Percentiles rank a stretch among this genome's conserved stretches.
Evolutionary conservation across 2,797 vertebrate species (phyloP).

Genomic region (Oreortyx pictus): DNA sequence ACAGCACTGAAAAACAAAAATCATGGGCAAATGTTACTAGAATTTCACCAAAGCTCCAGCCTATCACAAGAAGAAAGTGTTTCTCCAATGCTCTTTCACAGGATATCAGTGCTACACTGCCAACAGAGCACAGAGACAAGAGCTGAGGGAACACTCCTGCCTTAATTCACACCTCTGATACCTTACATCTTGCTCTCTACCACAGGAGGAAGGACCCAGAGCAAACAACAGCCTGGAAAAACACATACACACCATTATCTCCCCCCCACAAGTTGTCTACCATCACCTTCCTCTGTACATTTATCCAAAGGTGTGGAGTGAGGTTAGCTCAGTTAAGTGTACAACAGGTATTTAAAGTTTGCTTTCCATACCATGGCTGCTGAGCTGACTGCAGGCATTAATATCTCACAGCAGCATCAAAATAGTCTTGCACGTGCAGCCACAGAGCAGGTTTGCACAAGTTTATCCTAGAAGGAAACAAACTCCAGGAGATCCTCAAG

Average conservation of each 20-base stretch:
- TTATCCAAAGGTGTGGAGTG: neutral
- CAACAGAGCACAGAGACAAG: neutral
- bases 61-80: neutral
- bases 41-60: neutral
- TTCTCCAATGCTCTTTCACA: neutral
- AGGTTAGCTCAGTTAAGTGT: neutral
- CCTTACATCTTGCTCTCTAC: neutral
- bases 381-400: neutral
- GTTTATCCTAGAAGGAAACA: neutral
- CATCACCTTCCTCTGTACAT: neutral
- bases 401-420: neutral
- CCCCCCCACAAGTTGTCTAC: neutral
- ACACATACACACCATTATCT: too few relatives aligned
- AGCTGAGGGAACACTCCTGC: neutral
- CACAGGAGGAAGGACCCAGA: neutral
- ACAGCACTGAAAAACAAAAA: neutral
- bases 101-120: neutral
- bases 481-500: neutral
- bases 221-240: neutral
- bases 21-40: accelerated
- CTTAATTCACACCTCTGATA: neutral
- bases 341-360: neutral
- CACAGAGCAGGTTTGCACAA: neutral
- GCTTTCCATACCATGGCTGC: neutral
- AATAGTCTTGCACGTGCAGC: neutral